Percentiles rank a stretch among this genome's conserved stretches.
Conservation (phyloP, 30 jellyfish, hydroid and myxozoan species). For the Phacellophora camtschatica region DNA sequence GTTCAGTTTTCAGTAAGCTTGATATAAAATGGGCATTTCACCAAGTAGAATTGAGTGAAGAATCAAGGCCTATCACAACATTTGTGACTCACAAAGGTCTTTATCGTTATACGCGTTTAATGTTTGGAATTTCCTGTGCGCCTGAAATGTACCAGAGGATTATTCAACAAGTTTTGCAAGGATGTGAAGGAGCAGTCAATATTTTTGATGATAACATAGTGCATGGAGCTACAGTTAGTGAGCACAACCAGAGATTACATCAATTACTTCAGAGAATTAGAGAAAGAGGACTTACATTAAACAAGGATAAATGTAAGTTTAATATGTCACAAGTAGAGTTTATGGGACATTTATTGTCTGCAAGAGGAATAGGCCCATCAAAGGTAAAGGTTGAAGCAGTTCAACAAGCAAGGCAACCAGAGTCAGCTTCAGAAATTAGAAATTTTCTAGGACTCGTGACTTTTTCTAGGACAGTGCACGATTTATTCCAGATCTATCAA, state of each 20-base stretch:
- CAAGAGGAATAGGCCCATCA: constrained; percentile 7
- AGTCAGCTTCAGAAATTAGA: constrained; percentile 50
- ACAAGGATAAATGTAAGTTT: constrained; percentile 56
- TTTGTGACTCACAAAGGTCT: constrained; percentile 57
- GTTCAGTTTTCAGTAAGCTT: constrained; percentile 36
- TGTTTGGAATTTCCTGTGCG: constrained; percentile 42
- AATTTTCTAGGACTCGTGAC: constrained; percentile 26
- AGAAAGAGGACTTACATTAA: constrained; percentile 19
- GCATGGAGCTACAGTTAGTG: constrained; percentile 1
- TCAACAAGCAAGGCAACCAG: constrained; percentile 47
- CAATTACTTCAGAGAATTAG: neutral
- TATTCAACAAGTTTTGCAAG: constrained; percentile 20
- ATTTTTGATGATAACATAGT: constrained; percentile 32
- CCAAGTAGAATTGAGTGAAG: constrained; percentile 54
- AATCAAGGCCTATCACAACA: constrained; percentile 54
- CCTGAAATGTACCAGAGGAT: constrained; percentile 40
- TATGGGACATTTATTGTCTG: constrained; percentile 31
- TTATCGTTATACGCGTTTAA: constrained; percentile 36
- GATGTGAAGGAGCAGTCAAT: constrained; percentile 34
- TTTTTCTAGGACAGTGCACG: too few relatives aligned
- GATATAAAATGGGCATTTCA: constrained; percentile 71
- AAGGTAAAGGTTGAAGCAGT: constrained; percentile 54
- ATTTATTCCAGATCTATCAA: constrained; percentile 34
- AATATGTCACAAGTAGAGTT: constrained; percentile 14
- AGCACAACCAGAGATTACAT: constrained; percentile 1